phyloP scores from a whole-genome alignment of 2,888 invertebrate genomes.

The Cremastobaeus sp. region DNA sequence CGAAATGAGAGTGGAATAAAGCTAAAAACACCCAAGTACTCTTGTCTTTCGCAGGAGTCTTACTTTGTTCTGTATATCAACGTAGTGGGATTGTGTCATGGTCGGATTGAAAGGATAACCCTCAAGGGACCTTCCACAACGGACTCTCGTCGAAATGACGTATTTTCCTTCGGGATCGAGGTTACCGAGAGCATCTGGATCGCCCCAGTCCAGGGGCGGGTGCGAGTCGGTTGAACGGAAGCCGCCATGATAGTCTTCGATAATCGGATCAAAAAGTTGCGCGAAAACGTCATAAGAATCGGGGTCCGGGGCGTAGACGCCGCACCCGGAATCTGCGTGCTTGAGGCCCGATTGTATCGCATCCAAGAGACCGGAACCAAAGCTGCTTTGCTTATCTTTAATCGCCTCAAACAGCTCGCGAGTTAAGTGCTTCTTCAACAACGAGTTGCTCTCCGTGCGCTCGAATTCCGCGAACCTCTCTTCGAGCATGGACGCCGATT shows the following conservation, averaged over 20 bases:
- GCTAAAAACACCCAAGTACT: not conserved
- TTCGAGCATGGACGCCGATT: constrained; percentile 76
- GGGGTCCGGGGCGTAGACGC: constrained; percentile 84
- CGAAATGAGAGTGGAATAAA: constrained; percentile 8
- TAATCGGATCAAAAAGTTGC: constrained; percentile 84
- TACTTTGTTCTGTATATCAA: constrained; percentile 81
- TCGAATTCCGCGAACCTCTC: constrained; percentile 79
- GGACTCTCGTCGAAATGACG: constrained; percentile 84
- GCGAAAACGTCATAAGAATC: constrained; percentile 84
- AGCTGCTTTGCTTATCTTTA: constrained; percentile 79
- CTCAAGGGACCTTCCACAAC: constrained; percentile 82
- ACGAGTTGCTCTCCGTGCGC: constrained; percentile 80
- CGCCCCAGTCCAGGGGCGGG: constrained; percentile 82
- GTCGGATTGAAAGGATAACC: constrained; percentile 86
- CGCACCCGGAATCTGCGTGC: constrained; percentile 83
- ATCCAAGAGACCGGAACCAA: constrained; percentile 82
- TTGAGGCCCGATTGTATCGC: constrained; percentile 84
- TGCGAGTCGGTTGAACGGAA: constrained; percentile 81
- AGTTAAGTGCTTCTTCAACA: constrained; percentile 79
- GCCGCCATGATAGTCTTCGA: constrained; percentile 84
- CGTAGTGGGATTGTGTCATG: constrained; percentile 82
- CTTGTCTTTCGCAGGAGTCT: constrained; percentile 35
- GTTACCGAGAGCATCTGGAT: constrained; percentile 79
- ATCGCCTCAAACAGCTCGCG: constrained; percentile 58
- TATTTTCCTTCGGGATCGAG: constrained; percentile 82